phyloP scores from a whole-genome alignment of 2,888 invertebrate species.

The Copidosoma aretas region DNA sequence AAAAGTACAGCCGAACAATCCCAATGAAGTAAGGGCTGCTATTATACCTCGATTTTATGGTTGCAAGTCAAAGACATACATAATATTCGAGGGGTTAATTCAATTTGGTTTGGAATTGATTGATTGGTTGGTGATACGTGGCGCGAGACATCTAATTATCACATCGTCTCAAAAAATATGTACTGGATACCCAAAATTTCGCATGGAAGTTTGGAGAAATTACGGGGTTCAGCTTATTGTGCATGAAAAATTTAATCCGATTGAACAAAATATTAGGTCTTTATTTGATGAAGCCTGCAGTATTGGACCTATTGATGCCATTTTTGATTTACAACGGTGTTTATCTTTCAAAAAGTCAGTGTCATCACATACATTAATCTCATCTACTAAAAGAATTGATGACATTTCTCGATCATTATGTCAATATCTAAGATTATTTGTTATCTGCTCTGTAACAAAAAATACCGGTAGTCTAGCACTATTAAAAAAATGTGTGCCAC shows the following conservation, averaged over 20 bases:
- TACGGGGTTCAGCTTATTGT: slow-evolving; percentile 32
- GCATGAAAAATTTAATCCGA: slow-evolving; percentile 27
- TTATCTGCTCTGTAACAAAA: slow-evolving; percentile 31
- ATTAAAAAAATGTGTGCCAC: not conserved
- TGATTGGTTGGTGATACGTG: slow-evolving; percentile 40
- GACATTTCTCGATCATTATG: slow-evolving; percentile 34
- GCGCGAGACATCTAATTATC: slow-evolving; percentile 40
- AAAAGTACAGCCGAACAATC: slow-evolving; percentile 45
- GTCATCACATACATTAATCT: not conserved
- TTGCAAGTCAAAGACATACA: slow-evolving; percentile 63
- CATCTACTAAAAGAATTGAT: slow-evolving; percentile 34
- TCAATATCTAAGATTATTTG: slow-evolving; percentile 29
- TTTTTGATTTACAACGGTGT: slow-evolving; percentile 38
- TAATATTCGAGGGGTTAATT: slow-evolving; percentile 80
- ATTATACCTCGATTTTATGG: slow-evolving; percentile 64
- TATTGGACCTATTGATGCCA: slow-evolving; percentile 34
- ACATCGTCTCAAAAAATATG: slow-evolving; percentile 25
- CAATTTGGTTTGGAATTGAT: slow-evolving; percentile 55
- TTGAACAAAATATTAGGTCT: slow-evolving; percentile 28
- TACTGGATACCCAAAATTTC: slow-evolving; percentile 28
- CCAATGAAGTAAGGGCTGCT: slow-evolving; percentile 22
- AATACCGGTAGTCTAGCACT: slow-evolving; percentile 4
- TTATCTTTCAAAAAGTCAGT: slow-evolving; percentile 8
- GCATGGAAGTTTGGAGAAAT: slow-evolving; percentile 35
- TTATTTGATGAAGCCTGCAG: slow-evolving; percentile 37